phyloP scores from a whole-genome alignment of 2,888 invertebrate species.

The Habrosyne pyritoides region DNA sequence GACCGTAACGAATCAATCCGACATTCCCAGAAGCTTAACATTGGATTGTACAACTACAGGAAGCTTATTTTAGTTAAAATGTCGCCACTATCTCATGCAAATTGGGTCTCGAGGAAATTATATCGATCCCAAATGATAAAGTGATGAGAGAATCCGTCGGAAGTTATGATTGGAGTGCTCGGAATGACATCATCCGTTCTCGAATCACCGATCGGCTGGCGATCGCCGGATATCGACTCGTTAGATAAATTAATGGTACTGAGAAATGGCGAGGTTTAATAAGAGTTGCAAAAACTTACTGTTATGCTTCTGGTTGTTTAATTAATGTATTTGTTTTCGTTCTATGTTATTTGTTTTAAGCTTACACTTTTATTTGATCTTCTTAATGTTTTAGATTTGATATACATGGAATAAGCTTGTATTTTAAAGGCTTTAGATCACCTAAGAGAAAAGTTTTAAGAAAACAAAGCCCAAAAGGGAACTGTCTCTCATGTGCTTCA shows the following conservation, averaged over 20 bases:
- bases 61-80: background rate
- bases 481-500: too few species aligned
- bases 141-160: conserved; percentile 3
- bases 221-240: conserved; percentile 39
- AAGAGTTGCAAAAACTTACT: conserved; percentile 1
- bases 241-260: conserved; percentile 28
- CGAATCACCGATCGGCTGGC: conserved; percentile 28
- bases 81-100: conserved; percentile 30
- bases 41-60: background rate
- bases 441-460: too few species aligned
- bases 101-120: conserved; percentile 33
- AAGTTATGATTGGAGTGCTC: conserved; percentile 11
- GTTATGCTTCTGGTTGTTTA: background rate
- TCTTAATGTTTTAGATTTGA: too few species aligned
- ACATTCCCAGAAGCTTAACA: background rate
- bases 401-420: too few species aligned
- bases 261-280: background rate
- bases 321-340: background rate
- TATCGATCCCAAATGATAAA: conserved; percentile 11
- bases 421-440: too few species aligned
- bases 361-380: background rate
- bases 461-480: too few species aligned
- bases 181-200: conserved; percentile 39
- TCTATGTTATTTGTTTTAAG: background rate
- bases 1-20: background rate